phyloP scores from a whole-genome alignment of 2,113 vertebrate species.

The Falcunculus frontatus region DNA sequence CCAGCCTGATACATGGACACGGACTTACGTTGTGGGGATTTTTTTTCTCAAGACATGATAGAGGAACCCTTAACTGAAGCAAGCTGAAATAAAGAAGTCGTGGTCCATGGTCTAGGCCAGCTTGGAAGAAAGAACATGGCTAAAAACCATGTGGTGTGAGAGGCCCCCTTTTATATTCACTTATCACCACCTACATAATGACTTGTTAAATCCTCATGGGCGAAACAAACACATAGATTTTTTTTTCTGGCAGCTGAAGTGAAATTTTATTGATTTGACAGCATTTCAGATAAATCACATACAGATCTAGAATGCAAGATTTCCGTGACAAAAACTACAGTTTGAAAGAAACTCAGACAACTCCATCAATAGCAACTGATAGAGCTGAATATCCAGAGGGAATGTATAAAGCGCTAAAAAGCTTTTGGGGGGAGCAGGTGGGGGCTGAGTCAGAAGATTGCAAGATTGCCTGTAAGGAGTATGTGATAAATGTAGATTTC shows the following conservation, averaged over 20 bases:
- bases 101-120: not conserved
- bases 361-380: not conserved
- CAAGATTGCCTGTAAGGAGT: not conserved
- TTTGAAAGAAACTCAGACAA: not conserved
- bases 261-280: constrained; percentile 42
- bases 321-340: not conserved
- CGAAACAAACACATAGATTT: not conserved
- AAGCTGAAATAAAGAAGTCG: not conserved
- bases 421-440: not conserved
- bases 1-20: not conserved
- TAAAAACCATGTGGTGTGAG: not conserved
- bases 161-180: not conserved
- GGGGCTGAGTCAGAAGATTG: not conserved
- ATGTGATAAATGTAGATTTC: not conserved
- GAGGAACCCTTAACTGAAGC: not conserved
- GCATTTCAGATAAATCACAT: not conserved
- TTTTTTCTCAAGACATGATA: not conserved
- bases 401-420: not conserved
- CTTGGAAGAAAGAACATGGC: not conserved
- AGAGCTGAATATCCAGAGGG: not conserved
- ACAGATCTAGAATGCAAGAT: constrained; percentile 2
- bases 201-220: not conserved
- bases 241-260: not conserved
- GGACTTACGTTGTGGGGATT: not conserved
- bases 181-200: not conserved